A percentile compares a stretch with the other conserved stretches of the same genome.
Conservation (phyloP, 2,797 vertebrate species). For the Tadarida brasiliensis region DNA sequence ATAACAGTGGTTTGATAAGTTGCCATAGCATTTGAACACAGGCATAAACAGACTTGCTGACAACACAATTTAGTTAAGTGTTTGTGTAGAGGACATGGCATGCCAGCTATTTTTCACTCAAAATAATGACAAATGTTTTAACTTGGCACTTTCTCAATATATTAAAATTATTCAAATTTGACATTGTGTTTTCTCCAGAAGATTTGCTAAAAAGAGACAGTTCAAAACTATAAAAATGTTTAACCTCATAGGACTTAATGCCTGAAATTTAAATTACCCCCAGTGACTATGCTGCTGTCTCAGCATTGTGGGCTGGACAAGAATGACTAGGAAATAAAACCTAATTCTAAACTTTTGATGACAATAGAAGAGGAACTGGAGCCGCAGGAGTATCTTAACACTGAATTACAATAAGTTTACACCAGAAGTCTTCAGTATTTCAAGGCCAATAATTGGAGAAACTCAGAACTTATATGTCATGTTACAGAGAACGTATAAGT, state of each 20-base stretch:
- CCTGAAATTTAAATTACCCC: not conserved
- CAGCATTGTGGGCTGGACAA: not conserved
- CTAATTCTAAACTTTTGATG: not conserved
- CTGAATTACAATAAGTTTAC: not conserved
- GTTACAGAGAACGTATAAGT: not conserved
- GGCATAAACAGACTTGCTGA: not conserved
- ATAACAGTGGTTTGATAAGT: not conserved
- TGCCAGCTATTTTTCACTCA: not conserved
- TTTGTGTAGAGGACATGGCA: not conserved
- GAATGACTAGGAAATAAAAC: not conserved
- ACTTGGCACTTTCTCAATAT: not conserved
- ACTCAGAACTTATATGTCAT: not conserved
- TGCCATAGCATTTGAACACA: not conserved
- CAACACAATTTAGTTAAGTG: not conserved
- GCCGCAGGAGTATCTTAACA: not conserved
- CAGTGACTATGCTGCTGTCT: not conserved
- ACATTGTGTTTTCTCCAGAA: not conserved
- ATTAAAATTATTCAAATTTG: not conserved
- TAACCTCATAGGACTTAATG: not conserved
- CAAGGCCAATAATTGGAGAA: not conserved
- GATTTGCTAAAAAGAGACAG: conserved; percentile 1
- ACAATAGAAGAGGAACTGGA: not conserved
- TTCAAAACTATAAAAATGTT: not conserved
- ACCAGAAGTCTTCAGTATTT: not conserved
- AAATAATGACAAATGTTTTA: not conserved